Evolutionary conservation across 2,113 vertebrate species (phyloP), one percentile per base, ranked within the genome.

Genomic region (Scomber scombrus): DNA sequence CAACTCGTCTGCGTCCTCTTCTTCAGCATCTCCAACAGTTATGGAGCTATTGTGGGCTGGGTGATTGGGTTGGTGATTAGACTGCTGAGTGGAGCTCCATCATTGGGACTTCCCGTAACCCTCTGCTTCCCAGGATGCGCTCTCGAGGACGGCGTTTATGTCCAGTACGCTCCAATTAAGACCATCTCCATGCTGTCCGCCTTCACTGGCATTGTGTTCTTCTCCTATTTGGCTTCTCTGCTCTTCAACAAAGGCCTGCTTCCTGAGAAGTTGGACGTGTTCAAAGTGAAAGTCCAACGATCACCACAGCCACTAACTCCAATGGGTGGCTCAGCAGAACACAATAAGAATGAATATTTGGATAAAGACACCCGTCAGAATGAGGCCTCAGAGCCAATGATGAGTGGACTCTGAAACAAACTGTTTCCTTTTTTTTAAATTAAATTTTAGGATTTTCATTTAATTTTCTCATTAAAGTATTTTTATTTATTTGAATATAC

Each of bases 111-210:
- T 6, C 46, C 90, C 0, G 85, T 93, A 0, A 0, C 86, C 26
- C 87, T 96, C 75, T 64, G 2, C 56, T 96, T 95, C 85, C 89
- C 94, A 52, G 89, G 80, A 58, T 94, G 92, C 73, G 78, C 85
- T 45, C 55, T 88, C 3, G 80, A 85, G 26, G 84, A 93, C 0
- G 86, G 89, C 0, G 74, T 75, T 47, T 92, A 93, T 19, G 43
- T 76, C 10, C 95, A 96, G 84, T 73, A 90, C 34, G 90, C 94
- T 60, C 95, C 95, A 7, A 92, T 94, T 56, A 95, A 90, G 86
- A 93, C 92, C 0, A 84, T 95, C 79, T 90, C 83, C 0, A 9
- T 95, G 93, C 70, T 95, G 29, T 21, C 91, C 21, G 76, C 91
- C 0, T 0, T 92, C 5, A 57, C 79, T 5, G 82, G 75, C 0